A percentile compares a stretch with the other conserved stretches of the same genome.
Conservation (phyloP, 2,113 vertebrate genomes). For the Xiphophorus couchianus region DNA sequence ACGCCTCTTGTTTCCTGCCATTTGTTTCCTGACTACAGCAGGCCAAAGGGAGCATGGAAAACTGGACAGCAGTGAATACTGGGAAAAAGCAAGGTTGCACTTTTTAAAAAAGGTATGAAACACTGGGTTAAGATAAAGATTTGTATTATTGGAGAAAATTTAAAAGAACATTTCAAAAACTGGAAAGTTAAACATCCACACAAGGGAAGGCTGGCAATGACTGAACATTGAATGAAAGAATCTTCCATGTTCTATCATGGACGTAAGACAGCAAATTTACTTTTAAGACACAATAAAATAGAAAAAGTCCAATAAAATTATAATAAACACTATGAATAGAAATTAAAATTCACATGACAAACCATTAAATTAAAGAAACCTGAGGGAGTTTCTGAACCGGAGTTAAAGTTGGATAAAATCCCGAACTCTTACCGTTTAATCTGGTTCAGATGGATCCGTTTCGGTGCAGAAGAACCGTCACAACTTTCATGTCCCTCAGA, state of each 20-base stretch:
- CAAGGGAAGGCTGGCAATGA: neutral
- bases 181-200: neutral
- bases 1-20: conserved; percentile 63
- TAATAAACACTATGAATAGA: neutral
- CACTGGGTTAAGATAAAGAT: neutral
- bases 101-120: neutral
- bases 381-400: neutral
- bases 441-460: conserved; percentile 23
- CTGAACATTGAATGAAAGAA: neutral
- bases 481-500: conserved; percentile 32
- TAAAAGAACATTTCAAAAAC: neutral
- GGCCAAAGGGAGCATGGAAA: conserved; percentile 65
- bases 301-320: neutral
- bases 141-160: neutral
- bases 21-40: conserved; percentile 71
- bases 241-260: neutral
- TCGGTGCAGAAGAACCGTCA: neutral
- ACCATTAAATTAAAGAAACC: neutral
- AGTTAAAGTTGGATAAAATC: conserved; percentile 11
- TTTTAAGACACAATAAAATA: neutral
- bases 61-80: conserved; percentile 25
- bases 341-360: neutral
- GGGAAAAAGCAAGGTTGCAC: conserved; percentile 26
- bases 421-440: conserved; percentile 39
- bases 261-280: neutral